Base-by-base conservation (phyloP, 1,140 invertebrate genomes). In the Macrotrachela quadricornifera region DNA sequence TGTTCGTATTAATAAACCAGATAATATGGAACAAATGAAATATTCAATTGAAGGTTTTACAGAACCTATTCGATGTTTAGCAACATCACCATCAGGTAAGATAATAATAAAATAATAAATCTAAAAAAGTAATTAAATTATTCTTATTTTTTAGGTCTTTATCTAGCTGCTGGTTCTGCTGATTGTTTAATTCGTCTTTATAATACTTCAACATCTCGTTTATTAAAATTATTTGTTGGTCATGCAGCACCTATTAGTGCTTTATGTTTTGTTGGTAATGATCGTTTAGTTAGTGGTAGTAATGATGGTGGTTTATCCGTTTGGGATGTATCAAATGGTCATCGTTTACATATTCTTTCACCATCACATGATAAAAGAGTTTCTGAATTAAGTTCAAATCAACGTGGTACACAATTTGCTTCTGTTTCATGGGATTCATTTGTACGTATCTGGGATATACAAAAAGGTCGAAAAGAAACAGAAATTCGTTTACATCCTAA, bases 341-440 rank as follows among this genome's bases (percentile, higher is more conserved):
- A 39, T 38, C 47, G 67, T 49, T 57, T 67, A 12, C 58, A 61
- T 44, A 55, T 62, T n/a, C 51, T 68, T 50, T 62, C 46, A 13
- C 46, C 63, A 18, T 58, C 57, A 10, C 65, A 68, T 57, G 62
- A 57, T 42, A 59, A 63, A 38, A 49, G 59, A 40, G 66, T 68
- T 13, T 63, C 58, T 36, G 64, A 64, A 17, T 63, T 62, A 55
- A 56, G 61, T 30, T 53, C 63, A 38, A 63, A 67, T 54, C 48
- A 42, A 6, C 54, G 57, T 30, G 66, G 64, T 15, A 63, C 57
- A 46, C 46, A 62, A 47, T 38, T 70, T 18, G 62, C 63, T 10
- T 68, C 69, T 1, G 64, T 60, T 46, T 61, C 62, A 9, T 71
- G 66, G 67, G 68, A 70, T 59, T 64, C 62, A 56, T 57, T 55